Base-by-base conservation (phyloP, 2,797 vertebrate species). In the Enteromius radiatus region DNA sequence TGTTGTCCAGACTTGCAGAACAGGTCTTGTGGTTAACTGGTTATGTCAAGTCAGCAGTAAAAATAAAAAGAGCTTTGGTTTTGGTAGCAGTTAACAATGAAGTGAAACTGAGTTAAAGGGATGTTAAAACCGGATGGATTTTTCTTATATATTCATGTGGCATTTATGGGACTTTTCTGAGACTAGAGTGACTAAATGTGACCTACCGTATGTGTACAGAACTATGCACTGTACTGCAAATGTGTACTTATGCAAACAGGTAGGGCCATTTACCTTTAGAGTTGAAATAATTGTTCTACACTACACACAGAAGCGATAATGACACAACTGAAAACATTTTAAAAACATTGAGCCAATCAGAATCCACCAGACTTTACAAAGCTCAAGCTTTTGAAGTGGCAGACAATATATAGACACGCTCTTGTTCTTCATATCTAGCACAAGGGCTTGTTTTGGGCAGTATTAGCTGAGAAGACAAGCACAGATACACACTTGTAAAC, bases 1-100 rank as follows among this genome's bases (percentile, higher is more conserved):
- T 81, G 79, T 81, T 73, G 68, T 73, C 21, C 19, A 71, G 21
- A 43, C 79, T 73, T 81, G 56, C 43, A 74, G 59, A 74, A 31
- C 21, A 64, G 56, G 43, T 73, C 79, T 36, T 38, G 54, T 71
- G 54, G 68, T 73, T 47, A 47, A 63, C 74, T 43, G n/a, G 23
- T 31, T 63, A 41, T 63, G 80, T 74, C 59, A 65, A 41, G 65
- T 81, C 43, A 81, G 80, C 80, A 81, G 31, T 41, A 28, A 49
- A 21, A 73, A 64, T 38, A n/a, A 33, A 74, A 76, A 61, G 3
- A 14, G 23, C 19, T 47, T 7, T 64, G 68, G 26, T 43, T 80
- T 49, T 63, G 31, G 61, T 47, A 73, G 41, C 52, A 70, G 67
- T 52, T 49, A 28, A 61, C 52, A 59, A 12, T 15, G 33, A 75